Percentiles rank a stretch among this genome's conserved stretches.
Conservation (phyloP, 2,888 invertebrate species). For the Siphonodentalium dalli region DNA sequence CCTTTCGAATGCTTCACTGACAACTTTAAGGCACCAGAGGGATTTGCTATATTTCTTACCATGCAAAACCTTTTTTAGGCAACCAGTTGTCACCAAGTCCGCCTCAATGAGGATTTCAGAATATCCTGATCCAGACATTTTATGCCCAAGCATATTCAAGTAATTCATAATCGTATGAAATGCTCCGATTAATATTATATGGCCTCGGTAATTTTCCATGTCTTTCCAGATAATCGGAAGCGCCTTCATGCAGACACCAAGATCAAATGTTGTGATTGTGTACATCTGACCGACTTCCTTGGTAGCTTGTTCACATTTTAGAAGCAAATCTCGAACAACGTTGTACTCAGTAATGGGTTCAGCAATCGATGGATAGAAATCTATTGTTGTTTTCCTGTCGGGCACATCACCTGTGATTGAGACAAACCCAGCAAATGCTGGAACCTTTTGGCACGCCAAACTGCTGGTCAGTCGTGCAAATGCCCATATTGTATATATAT, state of each 20-base stretch:
- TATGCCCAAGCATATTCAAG: conserved; percentile 1
- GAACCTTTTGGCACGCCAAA: too few species aligned
- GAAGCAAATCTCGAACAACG: background rate
- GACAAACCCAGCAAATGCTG: background rate
- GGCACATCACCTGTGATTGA: conserved; percentile 3
- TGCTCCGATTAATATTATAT: conserved; percentile 1
- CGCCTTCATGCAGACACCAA: conserved; percentile 11
- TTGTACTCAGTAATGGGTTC: conserved; percentile 6
- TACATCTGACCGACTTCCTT: conserved; percentile 7
- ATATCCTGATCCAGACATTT: conserved; percentile 8
- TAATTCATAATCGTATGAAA: conserved; percentile 12
- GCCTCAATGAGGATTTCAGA: conserved; percentile 10
- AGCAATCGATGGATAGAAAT: conserved; percentile 8
- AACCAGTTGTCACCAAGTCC: conserved; percentile 3
- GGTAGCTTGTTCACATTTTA: conserved; percentile 5
- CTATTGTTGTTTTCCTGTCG: conserved; percentile 3
- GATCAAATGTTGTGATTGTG: conserved; percentile 4
- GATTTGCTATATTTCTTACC: conserved; percentile 7
- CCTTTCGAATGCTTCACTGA: conserved; percentile 3
- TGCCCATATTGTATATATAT: too few species aligned
- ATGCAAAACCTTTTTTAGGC: conserved; percentile 2
- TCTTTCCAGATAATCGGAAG: conserved; percentile 5
- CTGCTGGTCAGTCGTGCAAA: too few species aligned
- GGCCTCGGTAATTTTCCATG: conserved; percentile 1
- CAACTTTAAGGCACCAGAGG: conserved; percentile 5